Conservation (phyloP, 1,140 invertebrate species). For the Myzus persicae region DNA sequence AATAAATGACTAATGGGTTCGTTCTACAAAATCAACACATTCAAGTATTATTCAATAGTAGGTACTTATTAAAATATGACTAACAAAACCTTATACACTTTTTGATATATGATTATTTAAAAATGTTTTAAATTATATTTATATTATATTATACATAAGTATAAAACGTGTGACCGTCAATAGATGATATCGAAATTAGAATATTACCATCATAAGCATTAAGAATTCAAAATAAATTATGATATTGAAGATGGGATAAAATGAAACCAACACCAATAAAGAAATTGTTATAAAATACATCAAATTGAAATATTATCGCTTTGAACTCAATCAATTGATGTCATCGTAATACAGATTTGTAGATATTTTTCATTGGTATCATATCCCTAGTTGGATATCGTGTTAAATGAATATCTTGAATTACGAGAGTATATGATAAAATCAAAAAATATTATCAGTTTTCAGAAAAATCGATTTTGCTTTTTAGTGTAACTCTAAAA, state of each 20-base stretch:
- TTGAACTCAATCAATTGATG: neutral
- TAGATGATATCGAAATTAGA: neutral
- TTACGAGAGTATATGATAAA: neutral
- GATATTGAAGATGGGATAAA: neutral
- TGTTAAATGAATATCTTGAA: neutral
- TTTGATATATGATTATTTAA: neutral
- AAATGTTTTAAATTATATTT: neutral
- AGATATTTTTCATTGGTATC: neutral
- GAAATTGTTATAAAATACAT: neutral
- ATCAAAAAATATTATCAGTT: neutral
- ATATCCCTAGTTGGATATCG: neutral
- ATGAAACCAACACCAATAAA: neutral
- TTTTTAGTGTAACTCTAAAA: no score
- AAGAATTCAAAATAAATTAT: neutral
- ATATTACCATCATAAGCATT: neutral
- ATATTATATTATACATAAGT: neutral
- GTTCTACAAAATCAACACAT: neutral
- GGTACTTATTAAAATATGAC: neutral
- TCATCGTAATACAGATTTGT: neutral
- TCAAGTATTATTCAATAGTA: neutral
- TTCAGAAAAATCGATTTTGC: no score
- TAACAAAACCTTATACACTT: conserved; percentile 1
- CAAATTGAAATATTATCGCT: neutral
- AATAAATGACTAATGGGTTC: neutral
- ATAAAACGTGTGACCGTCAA: neutral